Base-by-base conservation (phyloP, 1,140 invertebrate genomes). In the Drosophila arawakana region DNA sequence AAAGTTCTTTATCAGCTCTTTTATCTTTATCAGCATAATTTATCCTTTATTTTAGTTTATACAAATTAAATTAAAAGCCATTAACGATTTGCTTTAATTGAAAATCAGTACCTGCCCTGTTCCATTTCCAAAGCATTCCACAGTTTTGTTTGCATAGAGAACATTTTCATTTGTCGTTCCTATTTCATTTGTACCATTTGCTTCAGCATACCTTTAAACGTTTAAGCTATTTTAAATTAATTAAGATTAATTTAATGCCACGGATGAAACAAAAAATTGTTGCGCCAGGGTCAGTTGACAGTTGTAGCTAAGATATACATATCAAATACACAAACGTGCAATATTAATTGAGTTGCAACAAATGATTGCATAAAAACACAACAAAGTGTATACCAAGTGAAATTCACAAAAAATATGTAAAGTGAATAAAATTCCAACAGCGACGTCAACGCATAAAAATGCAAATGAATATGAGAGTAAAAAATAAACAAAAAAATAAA, bases 371-470 rank as follows among this genome's bases (percentile, higher is more conserved):
- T 39, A 76, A 71, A 63, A 65, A 65, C 39, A 61, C 55, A 41
- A 41, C 43, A 59, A 15, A 37, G 57, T 43, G 11, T 7, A 49
- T 39, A 55, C 41, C 55, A 30, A 71, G 15, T 46, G 34, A 60
- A 37, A 50, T 61, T 47, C 37, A 78, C 43, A 52, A 59, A 54
- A 66, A 67, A 74, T 68, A 70, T 67, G 46, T 52, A 75, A 70
- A 66, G 57, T 66, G 49, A 78, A 75, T 65, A 76, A 76, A 80
- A 80, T 71, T 50, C 54, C 57, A 63, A 46, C 59, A 69, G 39
- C 78, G 37, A 80, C 59, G 52, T 54, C 54, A 47, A 47, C 79
- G 69, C 65, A 81, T 81, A 81, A 81, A 81, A 81, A 81, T 81
- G 79, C 69, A 81, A 81, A 81, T 81, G 68, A 76, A 72, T 76